Percentiles rank a stretch among this genome's conserved stretches.
Conservation (phyloP, 2,888 invertebrate genomes). For the Polydrusus cervinus region DNA sequence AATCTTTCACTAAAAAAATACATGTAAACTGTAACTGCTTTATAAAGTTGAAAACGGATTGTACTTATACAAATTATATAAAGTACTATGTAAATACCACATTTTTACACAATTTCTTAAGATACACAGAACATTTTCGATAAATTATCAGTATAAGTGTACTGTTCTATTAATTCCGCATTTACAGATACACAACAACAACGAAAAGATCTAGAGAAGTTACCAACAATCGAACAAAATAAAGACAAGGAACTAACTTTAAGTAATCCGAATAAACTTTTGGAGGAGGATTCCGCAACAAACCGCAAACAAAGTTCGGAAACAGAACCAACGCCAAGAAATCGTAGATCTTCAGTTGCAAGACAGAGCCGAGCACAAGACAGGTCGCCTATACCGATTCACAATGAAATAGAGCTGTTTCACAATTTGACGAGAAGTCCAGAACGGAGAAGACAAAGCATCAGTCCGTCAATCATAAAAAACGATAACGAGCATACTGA, state of each 20-base stretch:
- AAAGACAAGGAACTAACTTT: not conserved
- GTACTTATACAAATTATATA: too few relatives aligned
- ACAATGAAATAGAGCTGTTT: conserved; percentile 80
- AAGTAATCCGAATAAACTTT: not conserved
- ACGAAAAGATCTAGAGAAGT: not conserved
- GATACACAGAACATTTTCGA: not conserved
- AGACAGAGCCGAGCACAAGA: conserved; percentile 58
- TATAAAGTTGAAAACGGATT: too few relatives aligned
- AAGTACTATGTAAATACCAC: too few relatives aligned
- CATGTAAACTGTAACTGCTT: too few relatives aligned
- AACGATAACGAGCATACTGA: not conserved
- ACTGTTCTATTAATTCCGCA: too few relatives aligned
- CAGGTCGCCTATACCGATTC: conserved; percentile 71
- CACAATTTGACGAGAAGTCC: conserved; percentile 82
- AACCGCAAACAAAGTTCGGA: conserved; percentile 2
- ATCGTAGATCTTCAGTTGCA: conserved; percentile 14
- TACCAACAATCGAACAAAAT: not conserved
- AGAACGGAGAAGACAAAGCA: conserved; percentile 57
- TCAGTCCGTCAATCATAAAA: conserved; percentile 2
- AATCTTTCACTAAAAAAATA: too few relatives aligned
- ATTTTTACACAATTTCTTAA: too few relatives aligned
- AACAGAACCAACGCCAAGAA: not conserved
- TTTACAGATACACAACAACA: not conserved
- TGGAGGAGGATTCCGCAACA: not conserved
- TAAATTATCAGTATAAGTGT: too few relatives aligned